Conservation (phyloP, 2,113 vertebrate species). For the Urocolius indicus region DNA sequence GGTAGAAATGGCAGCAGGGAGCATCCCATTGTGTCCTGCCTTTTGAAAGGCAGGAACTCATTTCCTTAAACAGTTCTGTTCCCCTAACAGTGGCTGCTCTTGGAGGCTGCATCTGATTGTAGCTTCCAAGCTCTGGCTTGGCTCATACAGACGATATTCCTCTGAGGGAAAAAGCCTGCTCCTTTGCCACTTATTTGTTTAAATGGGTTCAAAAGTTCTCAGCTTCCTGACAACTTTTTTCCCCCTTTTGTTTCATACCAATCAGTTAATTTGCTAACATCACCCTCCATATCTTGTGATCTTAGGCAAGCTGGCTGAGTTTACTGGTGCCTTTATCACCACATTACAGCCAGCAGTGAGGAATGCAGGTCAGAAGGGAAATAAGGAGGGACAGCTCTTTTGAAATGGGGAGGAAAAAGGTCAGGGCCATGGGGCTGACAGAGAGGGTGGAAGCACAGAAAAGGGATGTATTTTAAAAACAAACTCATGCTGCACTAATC, state of each 20-base stretch:
- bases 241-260: constrained; percentile 43
- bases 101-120: background rate
- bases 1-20: background rate
- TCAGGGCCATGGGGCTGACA: background rate
- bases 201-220: constrained; percentile 66
- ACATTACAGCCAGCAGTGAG: constrained; percentile 31
- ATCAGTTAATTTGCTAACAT: constrained; percentile 67
- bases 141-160: background rate
- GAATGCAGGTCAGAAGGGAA: constrained; percentile 54
- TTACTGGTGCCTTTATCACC: constrained; percentile 32
- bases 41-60: background rate
- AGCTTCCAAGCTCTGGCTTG: background rate
- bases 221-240: constrained; percentile 28
- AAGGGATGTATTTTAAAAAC: constrained; percentile 50
- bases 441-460: constrained; percentile 6
- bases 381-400: constrained; percentile 12
- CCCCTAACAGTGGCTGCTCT: background rate
- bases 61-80: background rate
- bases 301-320: constrained; percentile 51
- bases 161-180: background rate
- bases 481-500: constrained; percentile 37
- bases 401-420: constrained; percentile 27
- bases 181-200: constrained; percentile 37
- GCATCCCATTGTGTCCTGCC: background rate
- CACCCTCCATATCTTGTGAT: constrained; percentile 28